Evolutionary conservation across 1,140 invertebrate genomes (phyloP).

Genomic region (Lutraria rhynchaena): DNA sequence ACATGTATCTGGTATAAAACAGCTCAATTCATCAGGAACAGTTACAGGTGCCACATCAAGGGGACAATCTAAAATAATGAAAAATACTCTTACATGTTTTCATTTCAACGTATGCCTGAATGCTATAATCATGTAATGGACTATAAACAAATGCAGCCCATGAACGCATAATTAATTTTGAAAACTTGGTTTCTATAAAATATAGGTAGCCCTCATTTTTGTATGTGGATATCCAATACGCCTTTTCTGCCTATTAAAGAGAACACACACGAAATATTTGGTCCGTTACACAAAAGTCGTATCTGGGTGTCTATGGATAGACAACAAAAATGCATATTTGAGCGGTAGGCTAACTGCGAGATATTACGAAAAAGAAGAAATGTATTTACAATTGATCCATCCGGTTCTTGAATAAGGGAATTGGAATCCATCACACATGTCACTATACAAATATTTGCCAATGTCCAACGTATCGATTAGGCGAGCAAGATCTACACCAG

Average conservation of each 20-base stretch:
- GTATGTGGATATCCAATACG: no score
- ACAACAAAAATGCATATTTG: no score
- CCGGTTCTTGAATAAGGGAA: background rate
- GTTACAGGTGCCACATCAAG: background rate
- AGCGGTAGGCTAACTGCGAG: no score
- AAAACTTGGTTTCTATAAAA: background rate
- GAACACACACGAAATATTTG: no score
- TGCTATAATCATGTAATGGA: background rate
- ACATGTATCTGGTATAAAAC: slow-evolving; percentile 18
- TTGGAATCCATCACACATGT: background rate
- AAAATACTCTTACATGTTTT: background rate
- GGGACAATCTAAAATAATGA: background rate
- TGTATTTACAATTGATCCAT: slow-evolving; percentile 16
- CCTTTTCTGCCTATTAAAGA: no score
- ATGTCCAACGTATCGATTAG: background rate
- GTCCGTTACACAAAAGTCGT: no score
- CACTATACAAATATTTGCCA: background rate
- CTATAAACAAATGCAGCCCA: background rate
- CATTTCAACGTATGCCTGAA: background rate
- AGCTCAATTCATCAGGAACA: background rate
- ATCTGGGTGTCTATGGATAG: no score
- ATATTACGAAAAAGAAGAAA: no score
- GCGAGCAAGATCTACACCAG: background rate
- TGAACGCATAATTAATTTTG: background rate
- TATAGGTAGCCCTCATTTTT: no score